Evolutionary conservation across 2,797 vertebrate genomes (phyloP), one percentile per base, ranked within the genome.

Genomic region (Diplodus sargus): DNA sequence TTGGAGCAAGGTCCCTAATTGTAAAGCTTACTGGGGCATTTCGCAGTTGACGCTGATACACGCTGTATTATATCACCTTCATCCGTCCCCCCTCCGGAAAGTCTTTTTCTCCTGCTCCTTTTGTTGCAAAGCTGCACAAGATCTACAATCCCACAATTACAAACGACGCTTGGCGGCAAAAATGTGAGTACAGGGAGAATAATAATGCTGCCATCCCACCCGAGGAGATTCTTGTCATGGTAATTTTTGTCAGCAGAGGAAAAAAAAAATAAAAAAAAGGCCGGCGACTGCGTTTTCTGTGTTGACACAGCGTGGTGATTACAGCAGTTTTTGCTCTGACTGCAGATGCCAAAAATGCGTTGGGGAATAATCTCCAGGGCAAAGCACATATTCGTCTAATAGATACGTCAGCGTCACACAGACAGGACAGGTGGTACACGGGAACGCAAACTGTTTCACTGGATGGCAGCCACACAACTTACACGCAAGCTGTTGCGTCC

Each of bases 401-500:
- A 89, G 83, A 90, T 76, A 74, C 85, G 83, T 92, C 83, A 84
- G 69, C 79, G 42, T 18, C 12, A 79, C 43, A 42, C 69, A 86
- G 80, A 85, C 74, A 79, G 84, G 79, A 85, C 88, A 89, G 90
- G 83, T 90, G 86, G 89, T 30, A 83, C 84, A 79, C 79, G 53
- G 78, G 56, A 73, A 78, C 34, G 74, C 82, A 78, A 73, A 89
- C 69, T 63, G 86, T 86, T 85, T 67, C 74, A 71, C 79, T 87
- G 84, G 89, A 85, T 68, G 53, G 28, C 20, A 4, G 84, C 89
- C 87, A 85, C 12, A 66, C 74, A 81, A 86, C 80, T 83, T 81
- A 74, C 82, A 86, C 80, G 76, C 85, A 88, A 90, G 87, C 87
- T 91, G 90, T 86, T 88, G 85, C 58, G 60, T n/a, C 25, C 60